Base-by-base conservation (phyloP, 2,797 vertebrate genomes). In the Chloroceryle amazona region DNA sequence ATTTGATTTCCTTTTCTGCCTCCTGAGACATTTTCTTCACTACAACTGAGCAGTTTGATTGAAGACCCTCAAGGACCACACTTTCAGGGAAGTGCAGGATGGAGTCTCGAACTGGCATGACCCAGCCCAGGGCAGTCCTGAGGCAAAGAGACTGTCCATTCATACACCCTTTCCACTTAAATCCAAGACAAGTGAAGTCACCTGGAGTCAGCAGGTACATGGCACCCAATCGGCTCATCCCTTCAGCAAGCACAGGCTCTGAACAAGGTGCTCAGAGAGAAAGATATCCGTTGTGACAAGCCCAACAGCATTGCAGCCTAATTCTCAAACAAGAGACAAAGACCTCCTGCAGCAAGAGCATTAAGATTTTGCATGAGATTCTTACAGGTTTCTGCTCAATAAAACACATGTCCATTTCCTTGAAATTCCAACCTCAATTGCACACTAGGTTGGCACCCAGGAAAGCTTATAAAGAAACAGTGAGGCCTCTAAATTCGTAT, bases 51-150 rank as follows among this genome's bases (percentile, higher is more conserved):
- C 29, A 41, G 54, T 33, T 29, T 81, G 74, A 13, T 5, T 10
- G 31, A 26, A 66, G 60, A 62, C 14, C 10, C 44, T 14, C 33
- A 52, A 49, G 28, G 35, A 65, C 20, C 14, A 21, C 0, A 1
- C 37, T 22, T 37, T 35, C 54, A 58, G 33, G 33, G 21, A 81
- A 46, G 52, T 11, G 44, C n/a, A 37, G 35, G 35, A 29, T 1
- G 2, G 47, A 49, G 49, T 37, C 65, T 54, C 28, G 37, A 33
- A 26, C 11, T 9, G 25, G 41, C 1, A 0, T 0, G 2, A 52
- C 9, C 17, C 62, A 26, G n/a, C 3, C 13, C 61, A 60, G 25
- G 46, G 39, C 23, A 58, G 44, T 33, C 29, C 49, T 1, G 1
- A 67, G 25, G 17, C 44, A 76, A 35, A 76, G 26, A 60, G 17